Conservation (phyloP, 2,113 vertebrate species). For the Pangasianodon gigas region DNA sequence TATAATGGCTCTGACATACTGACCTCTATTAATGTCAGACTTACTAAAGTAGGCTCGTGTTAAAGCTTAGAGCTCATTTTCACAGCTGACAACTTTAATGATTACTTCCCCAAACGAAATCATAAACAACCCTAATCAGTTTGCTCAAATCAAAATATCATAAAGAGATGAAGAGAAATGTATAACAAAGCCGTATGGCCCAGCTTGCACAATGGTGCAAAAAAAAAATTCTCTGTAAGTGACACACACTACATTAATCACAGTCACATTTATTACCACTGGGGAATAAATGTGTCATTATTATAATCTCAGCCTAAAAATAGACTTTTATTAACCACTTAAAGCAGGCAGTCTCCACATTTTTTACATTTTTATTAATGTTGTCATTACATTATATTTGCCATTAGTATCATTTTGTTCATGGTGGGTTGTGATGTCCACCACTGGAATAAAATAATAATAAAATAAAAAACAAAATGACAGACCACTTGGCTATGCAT, state of each 20-base stretch:
- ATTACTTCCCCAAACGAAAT: not conserved
- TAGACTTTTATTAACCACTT: not conserved
- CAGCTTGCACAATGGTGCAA: not conserved
- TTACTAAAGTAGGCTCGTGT: not conserved
- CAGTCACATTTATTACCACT: not conserved
- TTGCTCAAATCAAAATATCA: not conserved
- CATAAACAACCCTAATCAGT: not conserved
- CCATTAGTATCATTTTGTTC: not conserved
- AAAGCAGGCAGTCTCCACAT: not conserved
- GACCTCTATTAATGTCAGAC: not conserved
- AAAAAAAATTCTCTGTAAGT: not conserved
- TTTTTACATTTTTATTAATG: not conserved
- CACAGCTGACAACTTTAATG: not conserved
- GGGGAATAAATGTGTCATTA: not conserved
- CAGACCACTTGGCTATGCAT: not conserved
- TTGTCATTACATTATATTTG: not conserved
- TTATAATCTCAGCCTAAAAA: not conserved
- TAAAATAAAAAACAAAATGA: not conserved
- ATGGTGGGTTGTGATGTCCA: not conserved
- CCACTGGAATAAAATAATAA: not conserved
- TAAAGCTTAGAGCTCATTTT: not conserved
- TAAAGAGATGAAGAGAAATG: not conserved
- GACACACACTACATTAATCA: not conserved
- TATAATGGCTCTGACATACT: not conserved
- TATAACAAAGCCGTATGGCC: not conserved